A percentile compares a stretch with the other conserved stretches of the same genome.
phyloP scores from a whole-genome alignment of 2,888 invertebrate species.

The Chloromyia formosa region DNA sequence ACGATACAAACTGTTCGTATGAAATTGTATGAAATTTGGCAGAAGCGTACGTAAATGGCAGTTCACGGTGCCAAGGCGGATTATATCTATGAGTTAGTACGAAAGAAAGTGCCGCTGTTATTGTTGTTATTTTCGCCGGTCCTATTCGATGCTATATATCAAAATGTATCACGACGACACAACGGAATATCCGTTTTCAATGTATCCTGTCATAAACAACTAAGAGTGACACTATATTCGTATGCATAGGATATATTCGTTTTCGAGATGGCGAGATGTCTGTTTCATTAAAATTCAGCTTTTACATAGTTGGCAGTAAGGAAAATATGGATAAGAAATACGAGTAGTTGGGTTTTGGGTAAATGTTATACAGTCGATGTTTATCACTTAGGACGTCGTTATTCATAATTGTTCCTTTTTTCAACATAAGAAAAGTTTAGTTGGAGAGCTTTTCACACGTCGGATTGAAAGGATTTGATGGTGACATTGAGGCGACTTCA shows the following conservation, averaged over 20 bases:
- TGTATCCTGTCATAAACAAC: conserved; percentile 23
- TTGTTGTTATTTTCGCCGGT: neutral
- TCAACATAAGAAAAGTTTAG: neutral
- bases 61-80: neutral
- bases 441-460: neutral
- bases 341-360: neutral
- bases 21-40: conserved; percentile 16
- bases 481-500: too few species aligned
- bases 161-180: neutral
- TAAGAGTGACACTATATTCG: neutral
- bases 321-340: neutral
- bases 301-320: neutral
- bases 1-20: conserved; percentile 5
- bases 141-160: neutral
- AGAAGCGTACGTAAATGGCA: neutral
- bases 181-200: conserved; percentile 19
- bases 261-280: neutral
- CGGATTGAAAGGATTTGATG: neutral
- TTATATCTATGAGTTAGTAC: neutral
- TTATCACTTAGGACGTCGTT: conserved; percentile 36
- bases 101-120: neutral
- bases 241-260: too few species aligned
- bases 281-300: conserved; percentile 37
- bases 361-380: conserved; percentile 17
- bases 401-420: conserved; percentile 33